A percentile compares a stretch with the other conserved stretches of the same genome.
Evolutionary conservation across 2,113 vertebrate species (phyloP).

Genomic region (Platichthys stellatus): DNA sequence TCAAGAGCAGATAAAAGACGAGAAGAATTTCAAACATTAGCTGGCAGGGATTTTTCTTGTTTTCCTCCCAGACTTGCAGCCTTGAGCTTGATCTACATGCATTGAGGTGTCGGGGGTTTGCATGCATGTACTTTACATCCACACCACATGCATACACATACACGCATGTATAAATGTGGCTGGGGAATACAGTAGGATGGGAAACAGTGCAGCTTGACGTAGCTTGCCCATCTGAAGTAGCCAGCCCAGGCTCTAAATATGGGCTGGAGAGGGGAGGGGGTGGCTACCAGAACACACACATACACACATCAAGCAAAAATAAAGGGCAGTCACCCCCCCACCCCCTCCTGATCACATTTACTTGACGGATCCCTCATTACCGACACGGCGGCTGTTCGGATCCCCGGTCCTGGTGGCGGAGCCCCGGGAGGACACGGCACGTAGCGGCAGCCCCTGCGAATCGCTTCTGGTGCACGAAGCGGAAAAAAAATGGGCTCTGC

Average conservation of each 20-base stretch:
- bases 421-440: conserved; percentile 44
- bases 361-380: conserved; percentile 38
- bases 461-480: conserved; percentile 72
- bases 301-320: conserved; percentile 49
- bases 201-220: conserved; percentile 65
- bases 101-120: conserved; percentile 10
- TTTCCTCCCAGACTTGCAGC: conserved; percentile 19
- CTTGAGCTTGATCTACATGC: conserved; percentile 19
- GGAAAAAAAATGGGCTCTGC: conserved; percentile 63
- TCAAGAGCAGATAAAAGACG: conserved; percentile 26
- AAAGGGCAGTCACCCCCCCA: conserved; percentile 58
- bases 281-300: conserved; percentile 43
- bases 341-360: conserved; percentile 49
- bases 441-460: conserved; percentile 55
- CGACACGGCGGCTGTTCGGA: conserved; percentile 48
- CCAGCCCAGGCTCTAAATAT: conserved; percentile 73
- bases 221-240: conserved; percentile 76
- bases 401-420: conserved; percentile 27
- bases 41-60: conserved; percentile 3
- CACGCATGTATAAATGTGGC: neutral
- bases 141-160: neutral
- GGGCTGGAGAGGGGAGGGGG: conserved; percentile 50
- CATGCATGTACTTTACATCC: neutral
- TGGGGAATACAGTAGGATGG: conserved; percentile 48
- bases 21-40: conserved; percentile 51